Base-by-base conservation (phyloP, 2,797 vertebrate genomes). In the Enteromius anoplus region DNA sequence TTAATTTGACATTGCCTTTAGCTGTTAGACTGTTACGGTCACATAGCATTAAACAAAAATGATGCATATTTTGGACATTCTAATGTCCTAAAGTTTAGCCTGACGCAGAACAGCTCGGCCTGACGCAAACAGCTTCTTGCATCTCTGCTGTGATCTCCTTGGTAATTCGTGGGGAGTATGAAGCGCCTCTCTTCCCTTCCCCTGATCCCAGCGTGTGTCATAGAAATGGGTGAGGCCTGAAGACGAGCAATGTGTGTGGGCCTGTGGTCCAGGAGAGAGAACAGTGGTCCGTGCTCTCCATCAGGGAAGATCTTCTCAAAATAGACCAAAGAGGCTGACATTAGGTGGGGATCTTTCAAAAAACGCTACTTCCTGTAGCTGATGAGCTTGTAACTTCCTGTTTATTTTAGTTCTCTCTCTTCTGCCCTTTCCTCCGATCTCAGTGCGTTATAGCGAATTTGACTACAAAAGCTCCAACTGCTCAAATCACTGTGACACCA, bases 341-440 rank as follows among this genome's bases (percentile, higher is more conserved):
- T 77, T 90, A 91, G 91, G 89, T 92, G 91, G 91, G 90, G 92
- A 80, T 87, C 86, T 86, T 93, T 90, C 91, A 91, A 92, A 87
- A 11, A 81, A 64, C 66, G 0, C 14, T 62, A 10, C 11, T 87
- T 77, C 87, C 85, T 89, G 87, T 3, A 49, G 65, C 21, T 58
- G 23, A 81, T 86, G 89, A 91, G 89, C 78, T 76, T 53, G 87
- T 76, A 68, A 85, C 88, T 93, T 95, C 94, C 95, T 95, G 94
- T 94, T 95, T 94, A 93, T 87, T 17, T 65, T 69, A 84, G 85
- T 90, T 83, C 77, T 89, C 89, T 89, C 81, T 83, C 64, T 91
- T 87, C 83, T 87, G 72, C 78, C 73, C 87, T 91, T 53, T 91
- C 86, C 85, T 92, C 84, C 89, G 76, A 72, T 80, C 83, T 79